phyloP scores from a whole-genome alignment of 2,113 vertebrate species.

The Cephalopholis sonnerati region DNA sequence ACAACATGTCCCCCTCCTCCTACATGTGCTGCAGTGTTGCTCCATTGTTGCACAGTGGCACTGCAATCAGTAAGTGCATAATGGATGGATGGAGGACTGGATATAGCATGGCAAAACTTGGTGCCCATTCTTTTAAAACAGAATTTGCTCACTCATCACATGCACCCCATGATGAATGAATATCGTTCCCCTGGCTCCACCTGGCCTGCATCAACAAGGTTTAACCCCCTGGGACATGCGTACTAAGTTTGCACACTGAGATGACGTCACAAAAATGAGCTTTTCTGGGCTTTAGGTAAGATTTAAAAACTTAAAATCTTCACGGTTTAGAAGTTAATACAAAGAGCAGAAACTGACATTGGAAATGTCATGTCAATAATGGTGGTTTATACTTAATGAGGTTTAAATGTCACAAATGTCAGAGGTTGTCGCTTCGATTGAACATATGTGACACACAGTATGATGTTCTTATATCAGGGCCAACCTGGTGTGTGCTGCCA shows the following conservation, averaged over 20 bases:
- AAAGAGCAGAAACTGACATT: background rate
- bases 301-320: background rate
- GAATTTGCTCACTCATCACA: conserved; percentile 10
- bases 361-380: background rate
- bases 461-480: background rate
- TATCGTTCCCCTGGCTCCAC: conserved; percentile 10
- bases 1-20: background rate
- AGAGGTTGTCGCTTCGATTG: background rate
- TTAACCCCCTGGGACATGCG: conserved; percentile 10
- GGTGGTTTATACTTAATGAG: background rate
- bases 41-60: background rate
- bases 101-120: background rate
- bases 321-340: background rate
- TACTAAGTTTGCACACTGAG: background rate
- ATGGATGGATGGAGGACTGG: background rate
- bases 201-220: conserved; percentile 40
- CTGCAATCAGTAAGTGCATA: background rate
- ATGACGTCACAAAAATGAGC: background rate
- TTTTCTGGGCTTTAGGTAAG: background rate
- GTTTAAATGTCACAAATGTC: background rate
- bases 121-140: conserved; percentile 5
- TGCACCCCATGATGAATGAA: conserved; percentile 32
- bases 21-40: background rate
- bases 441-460: background rate
- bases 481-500: background rate